Evolutionary conservation across 2,888 invertebrate species (phyloP).

Genomic region (Megamerina dolium): DNA sequence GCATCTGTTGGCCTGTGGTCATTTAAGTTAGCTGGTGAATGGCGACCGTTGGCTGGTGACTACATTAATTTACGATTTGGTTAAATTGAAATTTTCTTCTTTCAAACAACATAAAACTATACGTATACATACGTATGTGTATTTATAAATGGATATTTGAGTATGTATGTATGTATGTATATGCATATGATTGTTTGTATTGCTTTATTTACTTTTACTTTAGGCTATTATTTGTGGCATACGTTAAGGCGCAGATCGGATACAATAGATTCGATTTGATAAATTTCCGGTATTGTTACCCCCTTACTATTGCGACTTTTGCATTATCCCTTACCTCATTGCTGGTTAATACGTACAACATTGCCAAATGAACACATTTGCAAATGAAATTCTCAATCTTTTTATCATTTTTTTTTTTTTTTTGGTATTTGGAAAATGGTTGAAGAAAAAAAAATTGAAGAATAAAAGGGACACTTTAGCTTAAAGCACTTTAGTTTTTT

Average conservation of each 20-base stretch:
- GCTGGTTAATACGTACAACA: too few species aligned
- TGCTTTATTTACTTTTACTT: constrained; percentile 17
- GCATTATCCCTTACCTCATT: constrained; percentile 1
- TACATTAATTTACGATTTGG: too few species aligned
- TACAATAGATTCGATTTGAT: constrained; percentile 35
- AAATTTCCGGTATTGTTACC: constrained; percentile 25
- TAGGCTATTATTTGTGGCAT: constrained; percentile 25
- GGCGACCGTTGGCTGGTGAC: too few species aligned
- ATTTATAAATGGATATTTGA: neutral
- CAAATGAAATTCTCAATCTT: constrained; percentile 31
- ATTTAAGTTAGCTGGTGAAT: too few species aligned
- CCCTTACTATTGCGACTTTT: constrained; percentile 5
- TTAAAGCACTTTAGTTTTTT: neutral
- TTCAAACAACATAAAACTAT: constrained; percentile 10
- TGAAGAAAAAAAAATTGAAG: too few species aligned
- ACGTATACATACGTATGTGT: constrained; percentile 15
- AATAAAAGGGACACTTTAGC: neutral
- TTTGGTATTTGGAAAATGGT: too few species aligned
- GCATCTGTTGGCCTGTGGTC: too few species aligned
- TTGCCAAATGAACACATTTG: too few species aligned
- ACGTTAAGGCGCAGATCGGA: constrained; percentile 28
- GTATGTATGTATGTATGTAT: neutral
- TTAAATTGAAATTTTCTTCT: too few species aligned
- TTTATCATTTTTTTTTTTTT: neutral
- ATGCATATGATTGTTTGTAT: neutral